Conservation (phyloP, 2,888 invertebrate genomes). For the Poecilus cupreus region DNA sequence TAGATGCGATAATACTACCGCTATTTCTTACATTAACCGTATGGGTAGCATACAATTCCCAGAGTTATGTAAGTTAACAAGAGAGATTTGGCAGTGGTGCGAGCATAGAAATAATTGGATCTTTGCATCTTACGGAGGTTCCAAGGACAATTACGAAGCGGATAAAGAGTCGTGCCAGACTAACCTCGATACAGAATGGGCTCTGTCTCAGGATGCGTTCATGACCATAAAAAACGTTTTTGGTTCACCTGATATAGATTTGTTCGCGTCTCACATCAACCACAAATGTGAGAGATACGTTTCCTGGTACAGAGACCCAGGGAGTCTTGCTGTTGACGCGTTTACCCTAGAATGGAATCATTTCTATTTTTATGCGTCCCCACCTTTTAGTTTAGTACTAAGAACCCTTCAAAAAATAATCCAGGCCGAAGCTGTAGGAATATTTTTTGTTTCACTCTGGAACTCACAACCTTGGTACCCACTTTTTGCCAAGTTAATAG, state of each 20-base stretch:
- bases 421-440: background rate
- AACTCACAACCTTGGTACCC: background rate
- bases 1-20: constrained; percentile 63
- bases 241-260: background rate
- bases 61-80: constrained; percentile 57
- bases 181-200: background rate
- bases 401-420: background rate
- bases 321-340: background rate
- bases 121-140: constrained; percentile 62
- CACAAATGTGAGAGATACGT: too few species aligned
- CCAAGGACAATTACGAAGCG: constrained; percentile 62
- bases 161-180: constrained; percentile 63
- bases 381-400: background rate
- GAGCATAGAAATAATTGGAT: constrained; percentile 61
- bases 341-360: background rate
- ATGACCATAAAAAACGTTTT: too few species aligned
- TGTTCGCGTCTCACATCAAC: background rate
- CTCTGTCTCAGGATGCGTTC: background rate
- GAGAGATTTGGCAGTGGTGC: constrained; percentile 63
- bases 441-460: background rate
- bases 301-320: background rate
- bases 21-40: constrained; percentile 62
- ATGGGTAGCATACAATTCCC: constrained; percentile 62
- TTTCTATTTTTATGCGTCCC: background rate
- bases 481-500: background rate